These are phyloP conservation scores for Oreortyx pictus DNA, from an alignment of 2,797 vertebrate genomes.

Conservation along the genomic window DNA sequence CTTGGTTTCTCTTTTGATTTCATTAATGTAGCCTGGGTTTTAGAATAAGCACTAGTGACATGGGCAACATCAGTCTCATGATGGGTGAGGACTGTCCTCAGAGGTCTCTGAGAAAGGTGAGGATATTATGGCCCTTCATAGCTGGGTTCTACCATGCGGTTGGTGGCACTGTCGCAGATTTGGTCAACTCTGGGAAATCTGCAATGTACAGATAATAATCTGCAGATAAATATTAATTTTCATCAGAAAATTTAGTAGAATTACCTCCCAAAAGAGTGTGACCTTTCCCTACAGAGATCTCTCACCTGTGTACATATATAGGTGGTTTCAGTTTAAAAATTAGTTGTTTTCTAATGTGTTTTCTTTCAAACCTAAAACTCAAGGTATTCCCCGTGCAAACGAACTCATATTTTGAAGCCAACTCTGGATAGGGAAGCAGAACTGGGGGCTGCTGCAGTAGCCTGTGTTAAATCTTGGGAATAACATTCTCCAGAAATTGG, in stretches of 20 bases:
- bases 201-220: background rate
- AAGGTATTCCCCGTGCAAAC: background rate
- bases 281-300: background rate
- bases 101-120: fast-evolving
- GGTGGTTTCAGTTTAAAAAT: background rate
- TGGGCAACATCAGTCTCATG: background rate
- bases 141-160: background rate
- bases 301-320: too few relatives aligned
- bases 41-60: background rate
- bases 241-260: background rate
- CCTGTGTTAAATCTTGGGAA: background rate
- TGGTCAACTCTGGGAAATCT: background rate
- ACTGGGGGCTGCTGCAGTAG: background rate
- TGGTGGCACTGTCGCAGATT: background rate
- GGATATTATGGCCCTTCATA: background rate
- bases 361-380: background rate
- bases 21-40: background rate
- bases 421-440: background rate
- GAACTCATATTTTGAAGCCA: background rate
- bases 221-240: background rate
- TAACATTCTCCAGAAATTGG: background rate
- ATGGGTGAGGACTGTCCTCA: fast-evolving
- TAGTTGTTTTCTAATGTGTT: background rate
- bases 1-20: background rate
- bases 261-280: background rate